Evolutionary conservation across 1,140 invertebrate species (phyloP), one percentile per base, ranked within the genome.

Genomic region (Coboldia fuscipes): DNA sequence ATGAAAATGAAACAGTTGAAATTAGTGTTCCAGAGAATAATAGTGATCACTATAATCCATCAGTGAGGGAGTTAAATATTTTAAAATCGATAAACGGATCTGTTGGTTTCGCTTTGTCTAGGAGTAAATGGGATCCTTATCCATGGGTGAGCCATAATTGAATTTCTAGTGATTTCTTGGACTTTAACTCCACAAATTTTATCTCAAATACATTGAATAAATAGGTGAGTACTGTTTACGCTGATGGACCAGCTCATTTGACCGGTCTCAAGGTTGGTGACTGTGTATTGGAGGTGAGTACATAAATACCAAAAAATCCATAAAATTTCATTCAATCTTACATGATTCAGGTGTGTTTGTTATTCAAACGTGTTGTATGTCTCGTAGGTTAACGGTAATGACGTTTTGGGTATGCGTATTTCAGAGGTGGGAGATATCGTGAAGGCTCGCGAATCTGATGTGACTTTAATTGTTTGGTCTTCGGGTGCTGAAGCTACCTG

Each of bases 41-140:
- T 29, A 10, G 8, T 8, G 45, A 47, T 35, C 44, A 46, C 23
- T 44, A 45, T 31, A 41, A 40, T 41, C 52, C 33, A 22, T 41
- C 35, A 39, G 50, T 51, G 21, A 48, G 59, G 23, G 30, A 55
- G 12, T 28, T 56, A 10, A 38, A 46, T 30, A 40, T 55, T 37
- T 20, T 49, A 40, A 48, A 51, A 48, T 37, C 49, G 35, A 20
- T 43, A 37, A 34, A 45, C 40, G 34, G 48, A 38, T 47, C 58
- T 17, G 68, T 60, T 21, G 72, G 72, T 14, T 74, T 75, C 51
- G 63, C 72, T 44, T 47, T 75, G 28, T 68, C 66, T 2, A 57
- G 69, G 36, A 69, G 65, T 15, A 69, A 72, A 44, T 75, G 70
- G 70, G 72, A 75, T 55, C 70, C 72, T 4, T 75, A 75, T 58